Evolutionary conservation across 2,797 vertebrate species (phyloP).

Genomic region (Rhynchotus rufescens): DNA sequence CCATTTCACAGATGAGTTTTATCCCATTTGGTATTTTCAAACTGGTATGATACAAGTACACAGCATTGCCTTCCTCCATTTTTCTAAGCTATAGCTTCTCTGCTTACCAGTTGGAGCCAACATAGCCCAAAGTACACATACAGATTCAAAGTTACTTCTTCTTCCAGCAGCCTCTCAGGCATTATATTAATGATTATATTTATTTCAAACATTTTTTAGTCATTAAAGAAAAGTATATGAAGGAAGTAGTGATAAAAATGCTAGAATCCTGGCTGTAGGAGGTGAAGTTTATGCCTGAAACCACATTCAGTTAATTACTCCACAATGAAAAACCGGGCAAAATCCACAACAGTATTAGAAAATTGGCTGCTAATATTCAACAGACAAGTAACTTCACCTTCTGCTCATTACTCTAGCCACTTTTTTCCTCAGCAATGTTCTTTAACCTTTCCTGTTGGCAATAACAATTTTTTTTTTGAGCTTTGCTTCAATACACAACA

Average conservation of each 20-base stretch:
- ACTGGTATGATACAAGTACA: neutral
- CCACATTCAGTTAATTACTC: neutral
- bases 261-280: neutral
- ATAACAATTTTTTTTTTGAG: neutral
- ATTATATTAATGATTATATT: neutral
- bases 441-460: neutral
- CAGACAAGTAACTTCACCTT: neutral
- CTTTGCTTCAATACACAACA: neutral
- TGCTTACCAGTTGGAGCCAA: neutral
- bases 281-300: neutral
- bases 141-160: neutral
- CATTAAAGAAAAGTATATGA: neutral
- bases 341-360: neutral
- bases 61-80: neutral
- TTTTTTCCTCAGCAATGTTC: neutral
- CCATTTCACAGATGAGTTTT: neutral
- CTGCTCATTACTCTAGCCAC: neutral
- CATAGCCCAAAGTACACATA: rapidly evolving
- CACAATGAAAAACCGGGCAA: neutral
- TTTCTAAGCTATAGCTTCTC: neutral
- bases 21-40: neutral
- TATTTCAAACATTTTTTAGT: neutral
- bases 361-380: neutral
- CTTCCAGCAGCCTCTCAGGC: neutral
- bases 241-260: neutral